Base-by-base conservation (phyloP, 2,888 invertebrate species). In the Sphaerophoria rueppellii region DNA sequence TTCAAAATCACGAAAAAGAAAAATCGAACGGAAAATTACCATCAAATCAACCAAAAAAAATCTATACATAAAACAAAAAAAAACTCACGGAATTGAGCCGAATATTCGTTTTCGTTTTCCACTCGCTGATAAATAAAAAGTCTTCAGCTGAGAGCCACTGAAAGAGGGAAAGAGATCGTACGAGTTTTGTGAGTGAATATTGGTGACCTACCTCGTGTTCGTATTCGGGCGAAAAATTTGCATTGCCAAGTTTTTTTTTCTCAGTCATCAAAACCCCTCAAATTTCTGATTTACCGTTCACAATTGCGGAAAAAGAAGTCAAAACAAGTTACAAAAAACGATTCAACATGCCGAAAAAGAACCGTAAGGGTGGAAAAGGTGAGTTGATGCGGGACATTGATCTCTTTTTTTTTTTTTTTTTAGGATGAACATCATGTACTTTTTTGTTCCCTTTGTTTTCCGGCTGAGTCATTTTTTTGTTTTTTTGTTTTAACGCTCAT, bases 351-450 rank as follows among this genome's bases (percentile, higher is more conserved):
- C 90, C 92, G 87, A 90, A 90, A 82, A 91, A 90, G 73, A 91
- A 91, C 86, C 91, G 90, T 65, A 91, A 90, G 87, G 89, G 89
- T 78, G 90, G 89, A 71, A 91, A 91, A 90, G 91, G 91, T 91
- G 88, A 89, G 90, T 89, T 7, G 34, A 3, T 2, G 32, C 6
- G 37, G 43, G 16, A 9, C 43, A 16, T 50, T 50, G 24, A 9
- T 55, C 48, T 50, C 34, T 40, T 69, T 24, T 69, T 40, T 55
- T 69, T 43, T 43, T 43, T 6, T 9, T 50, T 72, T 58, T 75
- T 34, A 50, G 24, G 24, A 24, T 24, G 24, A 24, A 24, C 24
- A 24, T 24, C n/a, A 24, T 24, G 24, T 24, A 24, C 24, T 2
- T 24, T 69, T 76, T 85, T 78, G 50, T 24, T 24, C 1, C 24